These are phyloP conservation scores for Apis cerana DNA, from an alignment of 1,140 invertebrate species.

Conservation along the genomic window DNA sequence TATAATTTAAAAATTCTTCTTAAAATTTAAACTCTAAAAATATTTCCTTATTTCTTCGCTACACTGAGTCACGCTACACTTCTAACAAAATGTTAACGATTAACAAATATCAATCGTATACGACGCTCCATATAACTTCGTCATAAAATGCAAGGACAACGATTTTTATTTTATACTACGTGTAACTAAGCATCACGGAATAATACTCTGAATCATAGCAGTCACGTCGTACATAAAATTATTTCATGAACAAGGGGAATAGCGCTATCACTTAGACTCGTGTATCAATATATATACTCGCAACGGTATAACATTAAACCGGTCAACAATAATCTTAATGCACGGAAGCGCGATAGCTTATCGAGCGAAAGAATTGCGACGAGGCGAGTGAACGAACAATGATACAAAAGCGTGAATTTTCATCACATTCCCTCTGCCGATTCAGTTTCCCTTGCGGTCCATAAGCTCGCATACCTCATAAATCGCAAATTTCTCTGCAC, in stretches of 20 bases:
- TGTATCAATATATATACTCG: too few relatives aligned
- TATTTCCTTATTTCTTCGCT: too few relatives aligned
- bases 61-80: too few relatives aligned
- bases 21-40: too few relatives aligned
- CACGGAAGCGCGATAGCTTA: slow-evolving; percentile 35
- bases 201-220: neutral
- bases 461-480: slow-evolving; percentile 16
- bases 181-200: neutral
- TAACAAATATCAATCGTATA: too few relatives aligned
- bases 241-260: neutral
- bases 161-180: neutral
- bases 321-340: slow-evolving; percentile 19
- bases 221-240: neutral
- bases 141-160: neutral
- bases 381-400: neutral
- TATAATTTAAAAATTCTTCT: too few relatives aligned
- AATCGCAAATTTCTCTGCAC: slow-evolving; percentile 56
- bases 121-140: too few relatives aligned
- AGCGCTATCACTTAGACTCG: neutral
- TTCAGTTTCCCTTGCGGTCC: slow-evolving; percentile 13
- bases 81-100: too few relatives aligned
- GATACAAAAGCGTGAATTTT: neutral
- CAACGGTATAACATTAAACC: neutral
- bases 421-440: neutral
- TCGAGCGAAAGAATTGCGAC: neutral